Percentiles rank a stretch among this genome's conserved stretches.
Evolutionary conservation across 2,113 vertebrate species (phyloP).

Genomic region (Urocolius indicus): DNA sequence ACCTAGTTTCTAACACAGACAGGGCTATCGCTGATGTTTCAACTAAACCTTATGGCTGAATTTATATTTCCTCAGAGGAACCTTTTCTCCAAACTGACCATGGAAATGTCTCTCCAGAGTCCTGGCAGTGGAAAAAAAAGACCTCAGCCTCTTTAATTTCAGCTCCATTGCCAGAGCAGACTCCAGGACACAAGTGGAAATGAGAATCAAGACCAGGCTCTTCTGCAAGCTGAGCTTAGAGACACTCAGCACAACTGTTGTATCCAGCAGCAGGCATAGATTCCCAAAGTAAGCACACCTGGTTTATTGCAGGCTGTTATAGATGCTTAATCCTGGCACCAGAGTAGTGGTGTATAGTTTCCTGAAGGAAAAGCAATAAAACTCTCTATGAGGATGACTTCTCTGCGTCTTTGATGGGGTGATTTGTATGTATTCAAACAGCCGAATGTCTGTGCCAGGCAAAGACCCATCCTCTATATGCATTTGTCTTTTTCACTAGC

Average conservation of each 20-base stretch:
- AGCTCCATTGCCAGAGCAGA: neutral
- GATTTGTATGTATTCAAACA: neutral
- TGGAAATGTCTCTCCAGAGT: neutral
- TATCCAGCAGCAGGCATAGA: neutral
- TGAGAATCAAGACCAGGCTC: neutral
- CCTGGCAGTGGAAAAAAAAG: neutral
- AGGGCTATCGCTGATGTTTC: neutral
- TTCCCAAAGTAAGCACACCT: neutral
- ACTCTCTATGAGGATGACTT: neutral
- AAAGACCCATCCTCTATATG: neutral
- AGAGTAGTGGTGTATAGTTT: neutral
- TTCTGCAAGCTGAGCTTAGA: neutral
- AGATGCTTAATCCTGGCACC: neutral
- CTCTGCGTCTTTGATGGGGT: neutral
- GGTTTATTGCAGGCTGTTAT: neutral
- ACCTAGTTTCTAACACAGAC: neutral
- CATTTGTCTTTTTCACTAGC: neutral
- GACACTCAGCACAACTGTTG: neutral
- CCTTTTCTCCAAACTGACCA: neutral
- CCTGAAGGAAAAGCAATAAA: neutral
- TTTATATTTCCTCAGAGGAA: neutral
- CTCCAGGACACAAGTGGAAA: neutral
- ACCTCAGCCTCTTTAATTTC: neutral
- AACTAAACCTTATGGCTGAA: neutral
- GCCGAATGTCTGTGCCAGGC: neutral